A percentile compares a stretch with the other conserved stretches of the same genome.
Conservation (phyloP, 2,888 invertebrate genomes). For the Drosophila koepferae region DNA sequence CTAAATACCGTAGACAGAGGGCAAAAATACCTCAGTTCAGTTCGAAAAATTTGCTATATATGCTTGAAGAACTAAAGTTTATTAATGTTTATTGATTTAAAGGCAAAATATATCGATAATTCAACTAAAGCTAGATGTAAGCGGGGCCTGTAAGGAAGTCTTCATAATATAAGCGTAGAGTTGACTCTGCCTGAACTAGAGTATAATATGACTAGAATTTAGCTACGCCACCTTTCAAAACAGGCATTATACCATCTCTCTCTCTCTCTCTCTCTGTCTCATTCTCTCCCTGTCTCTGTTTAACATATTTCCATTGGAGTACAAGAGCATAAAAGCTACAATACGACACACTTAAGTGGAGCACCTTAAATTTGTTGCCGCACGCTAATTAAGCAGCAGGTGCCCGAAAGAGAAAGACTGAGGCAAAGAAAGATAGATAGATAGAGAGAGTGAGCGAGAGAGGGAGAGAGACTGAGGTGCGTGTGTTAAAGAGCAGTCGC, state of each 20-base stretch:
- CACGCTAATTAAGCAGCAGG: slow-evolving; percentile 56
- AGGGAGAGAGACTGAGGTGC: neutral
- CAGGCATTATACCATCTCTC: neutral
- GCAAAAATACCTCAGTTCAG: too few species aligned
- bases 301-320: neutral
- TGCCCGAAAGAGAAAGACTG: slow-evolving; percentile 14
- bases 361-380: slow-evolving; percentile 49
- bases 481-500: slow-evolving; percentile 23
- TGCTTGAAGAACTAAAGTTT: too few species aligned
- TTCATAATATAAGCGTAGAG: too few species aligned
- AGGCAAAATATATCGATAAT: too few species aligned
- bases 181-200: neutral
- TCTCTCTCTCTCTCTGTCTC: neutral
- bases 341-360: slow-evolving; percentile 45
- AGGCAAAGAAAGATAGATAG: neutral
- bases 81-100: neutral
- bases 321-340: slow-evolving; percentile 5
- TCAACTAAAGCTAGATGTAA: too few species aligned
- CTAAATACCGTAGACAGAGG: too few species aligned
- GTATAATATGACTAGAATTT: neutral
- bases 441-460: neutral
- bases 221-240: neutral
- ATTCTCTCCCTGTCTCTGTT: too few species aligned
- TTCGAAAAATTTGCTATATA: too few species aligned
- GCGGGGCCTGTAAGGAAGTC: too few species aligned